Conservation (phyloP, 2,113 vertebrate species). For the Oplegnathus fasciatus region DNA sequence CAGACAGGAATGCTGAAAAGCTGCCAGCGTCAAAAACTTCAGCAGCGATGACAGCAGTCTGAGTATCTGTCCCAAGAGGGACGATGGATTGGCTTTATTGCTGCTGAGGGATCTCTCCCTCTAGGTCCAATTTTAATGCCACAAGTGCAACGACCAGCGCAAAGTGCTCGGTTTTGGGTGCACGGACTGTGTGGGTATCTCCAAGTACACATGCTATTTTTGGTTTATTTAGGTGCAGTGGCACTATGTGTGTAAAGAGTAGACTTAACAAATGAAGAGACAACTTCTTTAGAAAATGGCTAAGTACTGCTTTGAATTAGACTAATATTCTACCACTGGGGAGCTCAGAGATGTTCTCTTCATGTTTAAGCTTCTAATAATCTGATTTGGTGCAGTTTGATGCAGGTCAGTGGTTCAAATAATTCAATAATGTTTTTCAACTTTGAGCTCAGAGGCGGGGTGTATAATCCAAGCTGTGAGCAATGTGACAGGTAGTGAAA, state of each 20-base stretch:
- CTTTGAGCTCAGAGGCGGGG: not conserved
- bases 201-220: not conserved
- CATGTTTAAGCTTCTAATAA: not conserved
- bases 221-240: not conserved
- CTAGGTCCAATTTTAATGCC: not conserved
- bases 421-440: slow-evolving; percentile 6
- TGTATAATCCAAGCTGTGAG: not conserved
- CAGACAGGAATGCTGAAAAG: slow-evolving; percentile 38
- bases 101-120: slow-evolving; percentile 14
- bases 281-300: not conserved
- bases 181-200: not conserved
- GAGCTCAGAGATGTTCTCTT: not conserved
- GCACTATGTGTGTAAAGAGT: not conserved
- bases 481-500: not conserved
- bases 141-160: not conserved
- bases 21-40: slow-evolving; percentile 39
- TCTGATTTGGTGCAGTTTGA: not conserved
- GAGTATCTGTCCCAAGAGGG: slow-evolving; percentile 35
- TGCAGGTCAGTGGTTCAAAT: slow-evolving; percentile 20
- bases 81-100: slow-evolving; percentile 15
- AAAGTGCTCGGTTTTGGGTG: not conserved
- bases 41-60: slow-evolving; percentile 33
- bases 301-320: not conserved
- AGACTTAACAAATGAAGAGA: not conserved
- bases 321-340: not conserved